Evolutionary conservation across 2,113 vertebrate species (phyloP), one percentile per base, ranked within the genome.

Genomic region (Fulmarus glacialis): DNA sequence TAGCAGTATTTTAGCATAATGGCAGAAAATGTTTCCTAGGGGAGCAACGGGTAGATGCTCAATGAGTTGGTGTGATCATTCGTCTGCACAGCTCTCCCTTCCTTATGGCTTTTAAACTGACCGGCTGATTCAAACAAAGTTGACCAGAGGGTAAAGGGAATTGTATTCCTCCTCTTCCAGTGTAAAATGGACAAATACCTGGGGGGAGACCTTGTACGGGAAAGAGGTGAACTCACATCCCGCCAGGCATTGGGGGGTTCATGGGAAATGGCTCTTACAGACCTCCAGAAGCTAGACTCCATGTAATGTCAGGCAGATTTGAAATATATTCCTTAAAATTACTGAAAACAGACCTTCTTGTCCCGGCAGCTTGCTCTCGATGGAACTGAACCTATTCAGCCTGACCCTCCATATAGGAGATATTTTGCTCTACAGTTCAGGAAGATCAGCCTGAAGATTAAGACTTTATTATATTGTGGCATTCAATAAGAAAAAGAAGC

Each of bases 121-220:
- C 23, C 7, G 34, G 30, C 36, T 22, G 40, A 15, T 21, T 66
- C 56, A 70, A 23, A 16, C 32, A 42, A 27, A 47, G 50, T 2
- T 48, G 42, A 10, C 11, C 1, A 0, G 19, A 9, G 15, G 2
- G 43, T 17, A 34, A 30, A 77, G 26, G 52, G 52, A 81, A 15
- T 29, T 9, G 45, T 19, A 29, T 47, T 94, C 30, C 40, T 66
- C 40, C n/a, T 43, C 30, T 47, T 36, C 52, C 58, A 53, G 64
- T 6, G 15, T 22, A 32, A n/a, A 75, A 47, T 10, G 26, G 29
- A 8, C 38, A 89, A 64, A 56, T 3, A 64, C 43, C 16, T 16
- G 5, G 3, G 13, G 29, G 27, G 34, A 45, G 24, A 53, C 42
- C 68, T 63, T 3, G 10, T 42, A 8, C 0, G 0, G 24, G 27